Percentiles rank a stretch among this genome's conserved stretches.
Conservation (phyloP, 2,888 invertebrate species). For the Drosophila vallismaia region DNA sequence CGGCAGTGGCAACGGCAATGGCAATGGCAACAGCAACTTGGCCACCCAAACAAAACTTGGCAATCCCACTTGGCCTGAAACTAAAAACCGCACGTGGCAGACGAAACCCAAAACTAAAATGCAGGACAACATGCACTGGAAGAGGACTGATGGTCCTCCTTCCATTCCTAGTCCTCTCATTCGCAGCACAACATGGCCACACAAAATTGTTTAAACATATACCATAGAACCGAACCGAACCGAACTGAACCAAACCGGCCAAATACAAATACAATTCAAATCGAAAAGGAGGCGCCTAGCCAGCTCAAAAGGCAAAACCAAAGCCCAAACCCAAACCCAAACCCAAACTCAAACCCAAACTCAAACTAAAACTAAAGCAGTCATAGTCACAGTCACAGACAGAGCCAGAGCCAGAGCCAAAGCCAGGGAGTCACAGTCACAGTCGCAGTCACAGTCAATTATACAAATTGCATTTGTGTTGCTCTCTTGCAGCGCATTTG, state of each 20-base stretch:
- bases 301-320: conserved; percentile 7
- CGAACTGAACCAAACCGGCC: no score
- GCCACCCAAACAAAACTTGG: conserved; percentile 8
- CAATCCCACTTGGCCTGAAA: conserved; percentile 15
- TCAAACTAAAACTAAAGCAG: conserved; percentile 12
- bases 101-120: conserved; percentile 67
- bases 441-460: conserved; percentile 74
- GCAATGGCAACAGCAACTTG: conserved; percentile 9
- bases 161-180: no score
- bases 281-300: conserved; percentile 48
- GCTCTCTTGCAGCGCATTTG: conserved; percentile 45
- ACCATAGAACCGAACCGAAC: conserved; percentile 9
- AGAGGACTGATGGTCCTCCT: no score
- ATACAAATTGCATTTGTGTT: conserved; percentile 77
- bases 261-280: conserved; percentile 49
- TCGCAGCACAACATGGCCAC: conserved; percentile 3
- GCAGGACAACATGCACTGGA: conserved; percentile 17
- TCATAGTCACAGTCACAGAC: conserved; percentile 63
- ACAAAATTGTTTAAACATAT: conserved; percentile 71
- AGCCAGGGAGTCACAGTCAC: not conserved
- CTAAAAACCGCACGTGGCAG: conserved; percentile 56
- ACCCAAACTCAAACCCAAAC: conserved; percentile 9
- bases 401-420: no score
- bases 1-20: conserved; percentile 12
- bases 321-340: not conserved